A percentile compares a stretch with the other conserved stretches of the same genome.
phyloP scores from a whole-genome alignment of 2,888 invertebrate genomes.

The Zootermopsis nevadensis region DNA sequence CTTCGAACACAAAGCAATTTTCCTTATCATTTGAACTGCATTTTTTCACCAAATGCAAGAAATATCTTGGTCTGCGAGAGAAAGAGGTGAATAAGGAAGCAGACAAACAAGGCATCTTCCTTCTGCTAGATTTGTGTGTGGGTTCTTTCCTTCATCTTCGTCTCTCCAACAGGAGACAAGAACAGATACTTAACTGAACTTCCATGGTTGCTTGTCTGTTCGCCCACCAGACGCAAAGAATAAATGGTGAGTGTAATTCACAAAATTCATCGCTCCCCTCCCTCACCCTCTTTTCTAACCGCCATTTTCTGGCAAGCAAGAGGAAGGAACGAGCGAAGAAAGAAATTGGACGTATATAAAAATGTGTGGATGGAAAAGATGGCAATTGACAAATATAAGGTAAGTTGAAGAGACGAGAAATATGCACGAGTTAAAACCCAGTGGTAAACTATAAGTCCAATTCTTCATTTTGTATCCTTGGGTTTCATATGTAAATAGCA shows the following conservation, averaged over 20 bases:
- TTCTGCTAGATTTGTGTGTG: neutral
- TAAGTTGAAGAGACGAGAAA: neutral
- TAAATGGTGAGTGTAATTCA: constrained; percentile 42
- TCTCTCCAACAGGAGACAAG: constrained; percentile 17
- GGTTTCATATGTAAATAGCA: no score
- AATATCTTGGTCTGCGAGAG: neutral
- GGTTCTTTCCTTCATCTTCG: neutral
- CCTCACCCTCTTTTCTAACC: neutral
- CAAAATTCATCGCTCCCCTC: constrained; percentile 28
- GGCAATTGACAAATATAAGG: constrained; percentile 19
- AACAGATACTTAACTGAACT: constrained; percentile 26
- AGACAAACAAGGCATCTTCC: constrained; percentile 32
- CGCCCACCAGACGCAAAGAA: constrained; percentile 39
- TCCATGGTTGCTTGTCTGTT: constrained; percentile 18
- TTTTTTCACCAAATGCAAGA: constrained; percentile 1
- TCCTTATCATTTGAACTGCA: neutral
- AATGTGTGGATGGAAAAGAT: constrained; percentile 9
- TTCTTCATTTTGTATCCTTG: no score
- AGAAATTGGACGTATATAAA: neutral
- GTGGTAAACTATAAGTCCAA: no score
- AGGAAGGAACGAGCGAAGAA: neutral
- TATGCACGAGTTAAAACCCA: no score
- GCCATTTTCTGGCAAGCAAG: neutral
- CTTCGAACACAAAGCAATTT: neutral
- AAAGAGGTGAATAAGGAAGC: constrained; percentile 5